phyloP scores from a whole-genome alignment of 2,113 vertebrate genomes.

The Castor canadensis region DNA sequence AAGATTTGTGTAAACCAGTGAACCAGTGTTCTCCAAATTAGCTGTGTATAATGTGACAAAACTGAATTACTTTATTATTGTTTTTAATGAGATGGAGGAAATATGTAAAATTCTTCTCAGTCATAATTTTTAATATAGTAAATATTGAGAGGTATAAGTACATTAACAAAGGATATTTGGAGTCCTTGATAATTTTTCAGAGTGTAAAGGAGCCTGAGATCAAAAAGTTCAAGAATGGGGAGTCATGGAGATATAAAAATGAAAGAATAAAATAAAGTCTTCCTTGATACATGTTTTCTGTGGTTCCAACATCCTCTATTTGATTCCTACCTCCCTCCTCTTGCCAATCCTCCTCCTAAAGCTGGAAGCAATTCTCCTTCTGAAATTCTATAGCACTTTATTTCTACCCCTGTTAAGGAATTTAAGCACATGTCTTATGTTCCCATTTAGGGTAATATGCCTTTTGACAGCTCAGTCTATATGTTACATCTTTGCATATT shows the following conservation, averaged over 20 bases:
- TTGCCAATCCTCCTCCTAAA: neutral
- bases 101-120: neutral
- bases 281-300: neutral
- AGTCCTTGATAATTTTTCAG: neutral
- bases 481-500: neutral
- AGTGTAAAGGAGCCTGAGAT: neutral
- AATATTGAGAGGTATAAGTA: neutral
- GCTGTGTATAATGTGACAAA: neutral
- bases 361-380: neutral
- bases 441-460: neutral
- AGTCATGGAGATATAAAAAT: neutral
- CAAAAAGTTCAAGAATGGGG: neutral
- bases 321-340: neutral
- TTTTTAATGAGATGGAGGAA: no score
- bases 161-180: neutral
- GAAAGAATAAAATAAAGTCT: neutral
- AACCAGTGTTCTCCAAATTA: neutral
- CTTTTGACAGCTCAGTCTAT: neutral
- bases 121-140: neutral
- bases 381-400: neutral
- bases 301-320: no score
- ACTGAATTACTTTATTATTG: no score
- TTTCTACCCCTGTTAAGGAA: neutral
- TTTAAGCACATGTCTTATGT: neutral
- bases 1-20: neutral